Evolutionary conservation across 2,888 invertebrate genomes (phyloP).

Genomic region (Eumacrocentrus americanus): DNA sequence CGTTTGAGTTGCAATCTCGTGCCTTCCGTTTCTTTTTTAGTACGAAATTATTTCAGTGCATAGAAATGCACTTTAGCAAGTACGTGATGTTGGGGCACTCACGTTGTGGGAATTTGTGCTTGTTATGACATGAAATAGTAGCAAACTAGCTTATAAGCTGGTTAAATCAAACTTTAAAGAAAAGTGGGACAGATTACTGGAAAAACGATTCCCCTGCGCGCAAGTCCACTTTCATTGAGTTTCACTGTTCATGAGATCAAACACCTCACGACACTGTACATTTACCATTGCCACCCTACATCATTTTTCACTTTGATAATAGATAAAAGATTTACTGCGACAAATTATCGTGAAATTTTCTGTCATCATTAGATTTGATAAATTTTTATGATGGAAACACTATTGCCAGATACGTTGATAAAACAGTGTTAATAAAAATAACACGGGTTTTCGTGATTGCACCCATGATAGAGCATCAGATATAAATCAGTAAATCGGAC

Average conservation of each 20-base stretch:
- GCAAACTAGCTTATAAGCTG: no score
- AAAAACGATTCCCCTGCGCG: slow-evolving; percentile 6
- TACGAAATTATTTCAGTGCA: no score
- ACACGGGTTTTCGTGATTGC: neutral
- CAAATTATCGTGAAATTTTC: neutral
- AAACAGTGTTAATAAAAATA: neutral
- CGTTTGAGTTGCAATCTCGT: no score
- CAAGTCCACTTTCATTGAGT: slow-evolving; percentile 20
- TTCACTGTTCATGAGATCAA: slow-evolving; percentile 6
- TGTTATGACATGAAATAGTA: no score
- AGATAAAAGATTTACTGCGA: no score
- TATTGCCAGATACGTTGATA: neutral
- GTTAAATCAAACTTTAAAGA: no score
- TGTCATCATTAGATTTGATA: neutral
- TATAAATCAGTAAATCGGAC: neutral
- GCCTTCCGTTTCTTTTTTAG: no score
- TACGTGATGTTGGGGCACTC: no score
- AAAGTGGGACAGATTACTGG: neutral
- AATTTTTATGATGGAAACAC: slow-evolving; percentile 20
- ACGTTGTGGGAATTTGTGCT: no score
- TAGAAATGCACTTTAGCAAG: no score
- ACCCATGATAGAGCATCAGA: neutral
- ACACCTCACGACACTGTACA: slow-evolving; percentile 1
- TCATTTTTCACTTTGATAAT: neutral
- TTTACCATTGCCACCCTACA: neutral